A percentile compares a stretch with the other conserved stretches of the same genome.
phyloP scores from a whole-genome alignment of 2,888 invertebrate species.

The Microdon myrmicae region DNA sequence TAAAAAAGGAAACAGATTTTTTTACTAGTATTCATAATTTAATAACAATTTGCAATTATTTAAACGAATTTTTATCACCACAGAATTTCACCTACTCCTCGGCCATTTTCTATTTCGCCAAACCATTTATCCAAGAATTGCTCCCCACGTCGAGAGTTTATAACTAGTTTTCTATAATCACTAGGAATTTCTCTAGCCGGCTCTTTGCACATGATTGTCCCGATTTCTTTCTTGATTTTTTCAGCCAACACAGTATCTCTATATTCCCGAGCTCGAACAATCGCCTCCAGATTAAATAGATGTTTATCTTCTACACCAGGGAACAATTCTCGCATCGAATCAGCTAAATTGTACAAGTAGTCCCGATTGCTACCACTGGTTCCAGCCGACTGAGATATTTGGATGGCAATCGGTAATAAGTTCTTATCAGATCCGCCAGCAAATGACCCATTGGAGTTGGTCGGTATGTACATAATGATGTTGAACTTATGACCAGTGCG shows the following conservation, averaged over 20 bases:
- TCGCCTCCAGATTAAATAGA: slow-evolving; percentile 77
- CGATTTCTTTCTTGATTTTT: slow-evolving; percentile 55
- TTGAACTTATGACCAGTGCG: slow-evolving; percentile 65
- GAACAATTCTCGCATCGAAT: slow-evolving; percentile 79
- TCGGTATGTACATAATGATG: slow-evolving; percentile 76
- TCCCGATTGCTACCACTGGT: slow-evolving; percentile 92
- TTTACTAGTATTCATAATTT: no score
- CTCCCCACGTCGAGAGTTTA: no score
- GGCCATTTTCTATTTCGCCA: no score
- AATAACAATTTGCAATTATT: no score
- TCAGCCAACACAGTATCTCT: slow-evolving; percentile 54
- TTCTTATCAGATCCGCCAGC: slow-evolving; percentile 72
- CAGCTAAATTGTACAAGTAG: slow-evolving; percentile 86
- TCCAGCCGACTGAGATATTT: slow-evolving; percentile 79
- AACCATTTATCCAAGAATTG: no score
- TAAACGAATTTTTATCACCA: no score
- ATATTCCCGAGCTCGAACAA: slow-evolving; percentile 65
- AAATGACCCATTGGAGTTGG: slow-evolving; percentile 82
- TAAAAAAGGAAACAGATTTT: no score
- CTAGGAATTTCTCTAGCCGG: no score
- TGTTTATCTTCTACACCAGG: slow-evolving; percentile 81
- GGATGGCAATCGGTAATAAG: slow-evolving; percentile 80
- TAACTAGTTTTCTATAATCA: no score
- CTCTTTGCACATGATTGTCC: slow-evolving; percentile 10
- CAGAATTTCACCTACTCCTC: no score